Percentiles rank a stretch among this genome's conserved stretches.
Conservation (phyloP, 2,113 vertebrate species). For the Fregetta grallaria region DNA sequence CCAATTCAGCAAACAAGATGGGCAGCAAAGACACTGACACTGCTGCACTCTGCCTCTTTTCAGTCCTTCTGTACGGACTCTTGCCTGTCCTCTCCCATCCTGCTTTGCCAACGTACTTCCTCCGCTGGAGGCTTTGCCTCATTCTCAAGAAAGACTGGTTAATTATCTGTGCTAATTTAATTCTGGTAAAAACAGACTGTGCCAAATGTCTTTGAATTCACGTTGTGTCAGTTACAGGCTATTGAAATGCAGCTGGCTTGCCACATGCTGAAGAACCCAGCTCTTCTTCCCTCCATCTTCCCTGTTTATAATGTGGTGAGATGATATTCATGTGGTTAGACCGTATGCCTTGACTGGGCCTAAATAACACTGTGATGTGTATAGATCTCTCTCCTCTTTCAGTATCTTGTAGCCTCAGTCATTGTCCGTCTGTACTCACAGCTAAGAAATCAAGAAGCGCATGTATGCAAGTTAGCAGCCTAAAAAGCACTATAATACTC, state of each 20-base stretch:
- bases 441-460: not conserved
- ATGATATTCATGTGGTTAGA: conserved; percentile 27
- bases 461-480: not conserved
- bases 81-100: not conserved
- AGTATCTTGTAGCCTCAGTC: conserved; percentile 4
- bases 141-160: not conserved
- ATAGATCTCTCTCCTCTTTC: conserved; percentile 41
- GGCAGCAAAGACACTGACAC: not conserved
- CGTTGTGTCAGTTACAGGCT: not conserved
- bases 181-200: conserved; percentile 12
- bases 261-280: not conserved
- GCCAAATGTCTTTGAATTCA: conserved; percentile 42
- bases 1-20: not conserved
- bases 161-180: not conserved
- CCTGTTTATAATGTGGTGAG: not conserved
- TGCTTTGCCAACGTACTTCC: not conserved
- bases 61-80: not conserved
- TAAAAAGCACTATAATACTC: not conserved
- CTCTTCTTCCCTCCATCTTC: not conserved
- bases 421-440: not conserved
- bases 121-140: not conserved
- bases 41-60: not conserved
- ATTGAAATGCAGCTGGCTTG: not conserved
- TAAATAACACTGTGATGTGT: conserved; percentile 68
- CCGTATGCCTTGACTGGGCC: conserved; percentile 29